These are phyloP conservation scores for Macrobrachium rosenbergii DNA, from an alignment of 1,140 invertebrate species.

Conservation along the genomic window DNA sequence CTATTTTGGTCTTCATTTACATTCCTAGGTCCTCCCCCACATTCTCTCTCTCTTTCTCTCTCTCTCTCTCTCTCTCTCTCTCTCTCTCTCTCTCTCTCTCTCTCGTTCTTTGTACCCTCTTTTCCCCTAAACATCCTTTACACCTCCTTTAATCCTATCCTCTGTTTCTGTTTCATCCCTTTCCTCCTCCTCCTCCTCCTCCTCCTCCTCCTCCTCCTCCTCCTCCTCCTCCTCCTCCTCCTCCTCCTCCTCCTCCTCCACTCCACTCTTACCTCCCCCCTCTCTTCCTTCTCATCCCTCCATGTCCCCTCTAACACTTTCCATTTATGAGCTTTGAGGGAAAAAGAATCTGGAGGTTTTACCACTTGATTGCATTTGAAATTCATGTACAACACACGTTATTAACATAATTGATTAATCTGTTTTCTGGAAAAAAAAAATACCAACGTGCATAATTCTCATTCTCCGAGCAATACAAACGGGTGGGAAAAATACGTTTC, in stretches of 20 bases:
- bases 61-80: background rate
- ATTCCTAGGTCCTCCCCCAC: background rate
- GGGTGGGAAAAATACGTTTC: no score
- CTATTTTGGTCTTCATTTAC: background rate
- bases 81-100: background rate
- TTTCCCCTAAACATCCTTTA: no score
- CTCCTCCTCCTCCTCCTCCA: no score
- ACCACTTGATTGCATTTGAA: constrained; percentile 57
- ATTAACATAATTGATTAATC: constrained; percentile 48
- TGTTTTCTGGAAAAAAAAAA: constrained; percentile 5
- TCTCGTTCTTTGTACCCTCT: background rate
- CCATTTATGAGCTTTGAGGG: background rate
- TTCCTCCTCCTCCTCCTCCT: background rate
- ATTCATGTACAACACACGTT: constrained; percentile 54
- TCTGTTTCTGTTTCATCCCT: background rate
- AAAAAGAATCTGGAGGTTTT: constrained; percentile 39
- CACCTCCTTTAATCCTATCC: no score
- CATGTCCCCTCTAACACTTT: constrained; percentile 29
- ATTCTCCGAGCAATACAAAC: background rate
- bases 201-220: background rate
- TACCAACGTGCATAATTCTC: background rate
- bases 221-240: background rate
- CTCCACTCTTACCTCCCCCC: no score
- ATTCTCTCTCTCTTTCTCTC: background rate
- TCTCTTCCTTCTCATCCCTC: no score